These are phyloP conservation scores for Ormyrus rosae DNA, from an alignment of 2,888 invertebrate species.

Conservation along the genomic window DNA sequence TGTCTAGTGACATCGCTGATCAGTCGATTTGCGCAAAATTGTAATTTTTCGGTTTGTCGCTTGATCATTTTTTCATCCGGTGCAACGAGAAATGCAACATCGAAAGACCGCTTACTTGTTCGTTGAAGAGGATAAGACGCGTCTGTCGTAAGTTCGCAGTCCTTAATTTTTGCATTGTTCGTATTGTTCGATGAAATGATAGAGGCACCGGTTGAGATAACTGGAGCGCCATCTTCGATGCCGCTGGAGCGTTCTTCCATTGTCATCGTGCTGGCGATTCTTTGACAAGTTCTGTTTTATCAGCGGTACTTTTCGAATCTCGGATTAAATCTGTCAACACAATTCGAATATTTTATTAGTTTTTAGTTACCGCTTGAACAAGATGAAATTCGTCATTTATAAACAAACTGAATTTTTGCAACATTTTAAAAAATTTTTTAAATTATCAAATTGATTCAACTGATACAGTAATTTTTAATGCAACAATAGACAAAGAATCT, in stretches of 20 bases:
- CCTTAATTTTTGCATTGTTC: slow-evolving; percentile 49
- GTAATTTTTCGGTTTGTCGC: slow-evolving; percentile 78
- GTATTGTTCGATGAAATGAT: slow-evolving; percentile 54
- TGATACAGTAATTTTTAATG: no score
- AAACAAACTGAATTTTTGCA: no score
- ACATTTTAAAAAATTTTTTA: no score
- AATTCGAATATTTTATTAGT: no score
- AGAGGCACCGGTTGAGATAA: slow-evolving; percentile 66
- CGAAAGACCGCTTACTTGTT: slow-evolving; percentile 86
- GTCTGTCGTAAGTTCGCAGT: slow-evolving; percentile 65
- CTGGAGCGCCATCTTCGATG: slow-evolving; percentile 72
- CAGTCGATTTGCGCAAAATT: slow-evolving; percentile 60
- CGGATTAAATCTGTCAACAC: no score
- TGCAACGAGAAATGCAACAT: slow-evolving; percentile 93
- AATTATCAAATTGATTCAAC: no score
- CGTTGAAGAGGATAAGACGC: slow-evolving; percentile 72
- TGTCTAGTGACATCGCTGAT: slow-evolving; percentile 61
- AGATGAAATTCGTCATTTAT: no score
- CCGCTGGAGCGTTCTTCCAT: slow-evolving; percentile 75
- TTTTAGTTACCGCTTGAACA: no score
- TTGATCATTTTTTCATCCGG: slow-evolving; percentile 89
- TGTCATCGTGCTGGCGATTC: slow-evolving; percentile 70
- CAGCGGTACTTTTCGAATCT: no score
- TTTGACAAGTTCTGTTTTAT: slow-evolving; percentile 3
- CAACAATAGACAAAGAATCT: no score